phyloP scores from a whole-genome alignment of 1,140 invertebrate species.

The Apis cerana region DNA sequence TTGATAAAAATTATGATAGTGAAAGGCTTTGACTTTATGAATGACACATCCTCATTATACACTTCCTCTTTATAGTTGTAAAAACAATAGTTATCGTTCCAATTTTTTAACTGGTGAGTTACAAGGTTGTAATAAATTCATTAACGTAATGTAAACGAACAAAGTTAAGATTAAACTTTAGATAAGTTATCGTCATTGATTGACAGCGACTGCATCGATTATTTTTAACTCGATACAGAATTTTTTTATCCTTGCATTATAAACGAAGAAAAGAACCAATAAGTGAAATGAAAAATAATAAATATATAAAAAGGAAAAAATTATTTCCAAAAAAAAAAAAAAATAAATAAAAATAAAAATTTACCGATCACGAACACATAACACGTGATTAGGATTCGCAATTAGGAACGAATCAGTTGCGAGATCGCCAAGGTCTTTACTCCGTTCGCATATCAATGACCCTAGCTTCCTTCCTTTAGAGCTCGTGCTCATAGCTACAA shows the following conservation, averaged over 20 bases:
- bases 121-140: constrained; percentile 19
- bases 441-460: constrained; percentile 54
- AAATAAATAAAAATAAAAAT: not conserved
- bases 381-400: constrained; percentile 49
- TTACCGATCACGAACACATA: not conserved
- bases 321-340: too few species aligned
- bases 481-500: constrained; percentile 23
- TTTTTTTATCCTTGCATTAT: not conserved
- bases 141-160: constrained; percentile 14
- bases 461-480: constrained; percentile 6
- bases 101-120: not conserved
- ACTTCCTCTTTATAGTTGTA: not conserved
- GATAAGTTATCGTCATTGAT: constrained; percentile 34
- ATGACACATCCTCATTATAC: not conserved
- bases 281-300: too few species aligned
- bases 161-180: constrained; percentile 14
- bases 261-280: not conserved
- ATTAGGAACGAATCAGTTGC: not conserved
- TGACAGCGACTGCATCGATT: not conserved
- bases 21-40: too few species aligned
- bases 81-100: not conserved
- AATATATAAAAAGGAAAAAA: not conserved
- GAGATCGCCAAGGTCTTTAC: constrained; percentile 32
- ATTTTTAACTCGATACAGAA: not conserved
- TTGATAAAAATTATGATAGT: not conserved